phyloP scores from a whole-genome alignment of 37 sponge, comb jelly and placozoan genomes.

The Oscarella lobularis region DNA sequence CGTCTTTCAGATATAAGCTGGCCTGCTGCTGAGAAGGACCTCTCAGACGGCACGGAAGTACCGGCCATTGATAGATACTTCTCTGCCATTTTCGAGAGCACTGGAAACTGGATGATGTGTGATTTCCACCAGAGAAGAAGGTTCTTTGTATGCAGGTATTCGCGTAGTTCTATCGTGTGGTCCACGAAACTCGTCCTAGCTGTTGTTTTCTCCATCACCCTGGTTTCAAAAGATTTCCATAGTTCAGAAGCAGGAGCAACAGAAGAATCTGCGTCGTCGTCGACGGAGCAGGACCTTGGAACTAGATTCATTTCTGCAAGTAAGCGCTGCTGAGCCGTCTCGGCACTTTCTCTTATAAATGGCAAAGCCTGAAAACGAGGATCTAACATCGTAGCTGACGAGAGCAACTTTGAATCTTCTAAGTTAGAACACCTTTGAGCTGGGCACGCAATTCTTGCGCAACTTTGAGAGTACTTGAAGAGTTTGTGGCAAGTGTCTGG shows the following conservation, averaged over 20 bases:
- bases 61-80: conserved; percentile 3
- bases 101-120: background rate
- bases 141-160: background rate
- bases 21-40: conserved; percentile 7
- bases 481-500: conserved; percentile 2
- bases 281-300: too few relatives aligned
- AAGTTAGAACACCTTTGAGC: conserved; percentile 11
- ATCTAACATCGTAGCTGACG: conserved; percentile 18
- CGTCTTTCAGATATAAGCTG: background rate
- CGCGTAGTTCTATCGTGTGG: background rate
- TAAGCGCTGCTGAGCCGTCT: background rate
- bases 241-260: too few relatives aligned
- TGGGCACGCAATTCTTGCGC: conserved; percentile 7
- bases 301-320: background rate
- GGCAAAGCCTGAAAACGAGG: conserved; percentile 12
- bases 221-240: too few relatives aligned
- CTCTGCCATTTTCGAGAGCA: background rate
- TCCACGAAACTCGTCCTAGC: background rate
- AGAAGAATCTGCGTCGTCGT: too few relatives aligned
- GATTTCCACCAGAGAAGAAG: background rate
- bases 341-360: background rate
- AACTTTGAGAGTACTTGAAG: too few relatives aligned
- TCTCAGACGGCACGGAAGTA: conserved; percentile 11
- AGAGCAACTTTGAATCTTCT: conserved; percentile 1
- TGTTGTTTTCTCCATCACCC: background rate